Base-by-base conservation (phyloP, 2,888 invertebrate genomes). In the Cantharis rufa region DNA sequence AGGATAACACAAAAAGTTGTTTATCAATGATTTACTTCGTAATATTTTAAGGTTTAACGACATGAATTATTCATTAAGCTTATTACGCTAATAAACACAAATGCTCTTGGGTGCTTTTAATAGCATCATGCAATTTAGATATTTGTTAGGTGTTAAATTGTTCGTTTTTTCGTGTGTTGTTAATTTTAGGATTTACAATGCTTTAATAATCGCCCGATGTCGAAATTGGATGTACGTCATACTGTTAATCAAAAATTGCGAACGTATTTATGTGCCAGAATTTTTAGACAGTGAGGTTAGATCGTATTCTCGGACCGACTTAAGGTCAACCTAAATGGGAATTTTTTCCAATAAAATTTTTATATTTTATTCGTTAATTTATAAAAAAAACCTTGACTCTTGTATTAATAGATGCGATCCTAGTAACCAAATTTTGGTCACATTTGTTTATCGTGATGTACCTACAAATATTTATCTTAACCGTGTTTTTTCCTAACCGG, bases 281-380 rank as follows among this genome's bases (percentile, higher is more conserved):
- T 74, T 74, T 74, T 74, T 74, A 24, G 74, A 27, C 62, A 70
- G 63, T 74, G 74, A 74, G 74, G 63, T 69, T 73, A 74, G 15
- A 28, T 66, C 21, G 62, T 74, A 74, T 74, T 70, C 74, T 74
- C 70, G 32, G 74, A 64, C 21, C 48, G 16, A 7, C 13, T 24
- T 70, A 69, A 70, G 69, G 70, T 70, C 74, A 74, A 70, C 16
- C 15, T 62, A 61, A 48, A 48, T 48, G n/a, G 48, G 48, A 48
- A 5, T n/a, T 48, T 48, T 48, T 48, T n/a, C 9, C n/a, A 48
- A 48, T 48, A 48, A 7, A 48, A 48, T n/a, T 48, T 48, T 48
- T 5, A 48, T 48, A 48, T 48, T 48, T 48, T 48, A 48, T 48
- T 48, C n/a, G 48, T 48, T n/a, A 48, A 48, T 48, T 48, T 48